Percentiles rank a stretch among this genome's conserved stretches.
phyloP scores from a whole-genome alignment of 2,888 invertebrate species.

The Habrosyne pyritoides region DNA sequence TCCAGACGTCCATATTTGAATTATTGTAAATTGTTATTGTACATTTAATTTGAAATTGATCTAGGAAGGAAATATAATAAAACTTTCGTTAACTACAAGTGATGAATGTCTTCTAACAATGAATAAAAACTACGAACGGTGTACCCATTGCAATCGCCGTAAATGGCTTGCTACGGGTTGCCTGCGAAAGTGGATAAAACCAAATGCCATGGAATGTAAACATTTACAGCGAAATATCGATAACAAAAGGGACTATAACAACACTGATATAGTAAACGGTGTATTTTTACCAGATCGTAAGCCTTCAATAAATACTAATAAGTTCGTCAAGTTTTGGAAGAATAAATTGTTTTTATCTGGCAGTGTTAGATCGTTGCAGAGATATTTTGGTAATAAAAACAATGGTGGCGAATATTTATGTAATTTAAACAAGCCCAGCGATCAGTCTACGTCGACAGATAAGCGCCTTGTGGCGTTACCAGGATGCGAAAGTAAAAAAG shows the following conservation, averaged over 20 bases:
- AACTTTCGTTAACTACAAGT: slow-evolving; percentile 12
- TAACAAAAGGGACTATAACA: slow-evolving; percentile 70
- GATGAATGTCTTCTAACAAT: slow-evolving; percentile 40
- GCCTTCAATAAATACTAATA: slow-evolving; percentile 63
- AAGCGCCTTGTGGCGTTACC: slow-evolving; percentile 43
- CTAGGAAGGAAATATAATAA: slow-evolving; percentile 15
- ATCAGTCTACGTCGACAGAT: slow-evolving; percentile 61
- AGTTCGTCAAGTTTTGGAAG: slow-evolving; percentile 79
- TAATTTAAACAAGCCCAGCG: slow-evolving; percentile 55
- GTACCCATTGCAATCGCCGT: slow-evolving; percentile 74
- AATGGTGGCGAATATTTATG: slow-evolving; percentile 61
- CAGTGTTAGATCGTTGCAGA: slow-evolving; percentile 72
- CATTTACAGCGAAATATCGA: slow-evolving; percentile 75
- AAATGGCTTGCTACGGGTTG: slow-evolving; percentile 78
- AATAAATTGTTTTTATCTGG: slow-evolving; percentile 74
- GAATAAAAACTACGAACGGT: slow-evolving; percentile 79
- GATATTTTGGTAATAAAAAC: slow-evolving; percentile 72
- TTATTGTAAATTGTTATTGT: slow-evolving; percentile 7
- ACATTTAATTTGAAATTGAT: not conserved
- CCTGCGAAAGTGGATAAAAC: slow-evolving; percentile 78
- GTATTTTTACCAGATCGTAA: slow-evolving; percentile 71
- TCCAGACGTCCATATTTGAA: not conserved
- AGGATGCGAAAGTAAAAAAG: slow-evolving; percentile 57
- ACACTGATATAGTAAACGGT: slow-evolving; percentile 71
- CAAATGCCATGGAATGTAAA: slow-evolving; percentile 74